Evolutionary conservation across 2,888 invertebrate species (phyloP).

Genomic region (Clunio marinus): DNA sequence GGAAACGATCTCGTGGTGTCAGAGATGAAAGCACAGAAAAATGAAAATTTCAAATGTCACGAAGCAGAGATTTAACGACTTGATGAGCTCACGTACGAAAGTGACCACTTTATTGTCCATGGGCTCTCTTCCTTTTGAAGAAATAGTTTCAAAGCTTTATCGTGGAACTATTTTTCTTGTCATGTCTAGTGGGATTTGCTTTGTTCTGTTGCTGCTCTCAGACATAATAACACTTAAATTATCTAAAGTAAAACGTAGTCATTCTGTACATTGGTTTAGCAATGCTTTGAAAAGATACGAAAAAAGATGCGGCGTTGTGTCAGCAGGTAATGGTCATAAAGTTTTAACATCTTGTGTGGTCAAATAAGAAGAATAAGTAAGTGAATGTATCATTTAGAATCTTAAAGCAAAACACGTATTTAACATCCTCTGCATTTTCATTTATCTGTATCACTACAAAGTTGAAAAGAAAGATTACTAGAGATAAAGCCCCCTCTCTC

Average conservation of each 20-base stretch:
- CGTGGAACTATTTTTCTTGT: conserved; percentile 9
- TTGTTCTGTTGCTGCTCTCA: background rate
- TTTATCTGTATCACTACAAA: background rate
- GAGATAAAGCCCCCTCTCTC: too few species aligned
- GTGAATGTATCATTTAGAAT: background rate
- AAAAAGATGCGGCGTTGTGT: too few species aligned
- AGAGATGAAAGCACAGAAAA: conserved; percentile 8
- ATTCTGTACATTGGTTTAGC: too few species aligned
- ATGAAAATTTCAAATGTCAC: conserved; percentile 36
- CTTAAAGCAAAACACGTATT: conserved; percentile 22
- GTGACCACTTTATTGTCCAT: conserved; percentile 31
- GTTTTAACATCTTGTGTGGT: conserved; percentile 29
- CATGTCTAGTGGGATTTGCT: conserved; percentile 24
- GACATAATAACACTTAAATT: conserved; percentile 37
- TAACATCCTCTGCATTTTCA: background rate
- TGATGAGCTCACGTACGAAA: conserved; percentile 38
- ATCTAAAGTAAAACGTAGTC: background rate
- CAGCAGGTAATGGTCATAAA: conserved; percentile 36
- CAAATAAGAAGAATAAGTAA: background rate
- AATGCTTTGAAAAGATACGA: too few species aligned
- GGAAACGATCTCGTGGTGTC: background rate
- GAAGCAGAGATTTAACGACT: conserved; percentile 34
- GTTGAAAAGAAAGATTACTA: too few species aligned
- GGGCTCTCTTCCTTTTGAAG: background rate
- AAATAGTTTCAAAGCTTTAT: background rate